These are phyloP conservation scores for Alexandromys oeconomus DNA, from an alignment of 2,797 vertebrate species.

Conservation along the genomic window DNA sequence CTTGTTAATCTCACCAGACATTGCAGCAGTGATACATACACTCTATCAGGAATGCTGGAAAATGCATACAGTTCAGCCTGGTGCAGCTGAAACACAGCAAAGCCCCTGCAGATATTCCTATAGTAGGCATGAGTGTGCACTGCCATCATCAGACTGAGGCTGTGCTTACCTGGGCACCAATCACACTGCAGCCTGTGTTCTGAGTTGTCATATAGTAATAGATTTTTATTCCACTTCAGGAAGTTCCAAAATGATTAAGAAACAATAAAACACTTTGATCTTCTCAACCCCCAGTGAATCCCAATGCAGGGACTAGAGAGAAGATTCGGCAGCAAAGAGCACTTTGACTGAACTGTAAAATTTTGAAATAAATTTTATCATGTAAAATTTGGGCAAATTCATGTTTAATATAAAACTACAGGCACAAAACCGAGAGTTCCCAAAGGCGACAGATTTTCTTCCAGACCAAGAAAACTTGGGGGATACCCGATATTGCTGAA, in stretches of 20 bases:
- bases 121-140: neutral
- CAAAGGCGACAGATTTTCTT: neutral
- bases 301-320: neutral
- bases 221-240: neutral
- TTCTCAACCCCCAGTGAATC: neutral
- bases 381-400: neutral
- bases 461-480: neutral
- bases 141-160: neutral
- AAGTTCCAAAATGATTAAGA: neutral
- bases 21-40: neutral
- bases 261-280: neutral
- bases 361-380: conserved; percentile 39
- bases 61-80: neutral
- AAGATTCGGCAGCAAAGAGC: neutral
- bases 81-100: neutral
- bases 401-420: neutral
- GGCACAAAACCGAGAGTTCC: neutral
- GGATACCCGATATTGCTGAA: neutral
- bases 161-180: neutral
- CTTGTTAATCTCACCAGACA: neutral
- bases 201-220: neutral
- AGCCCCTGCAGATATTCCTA: neutral
- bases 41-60: neutral
- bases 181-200: neutral
- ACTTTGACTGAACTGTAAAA: neutral